These are phyloP conservation scores for Merodon equestris DNA, from an alignment of 2,888 invertebrate species.

Conservation along the genomic window DNA sequence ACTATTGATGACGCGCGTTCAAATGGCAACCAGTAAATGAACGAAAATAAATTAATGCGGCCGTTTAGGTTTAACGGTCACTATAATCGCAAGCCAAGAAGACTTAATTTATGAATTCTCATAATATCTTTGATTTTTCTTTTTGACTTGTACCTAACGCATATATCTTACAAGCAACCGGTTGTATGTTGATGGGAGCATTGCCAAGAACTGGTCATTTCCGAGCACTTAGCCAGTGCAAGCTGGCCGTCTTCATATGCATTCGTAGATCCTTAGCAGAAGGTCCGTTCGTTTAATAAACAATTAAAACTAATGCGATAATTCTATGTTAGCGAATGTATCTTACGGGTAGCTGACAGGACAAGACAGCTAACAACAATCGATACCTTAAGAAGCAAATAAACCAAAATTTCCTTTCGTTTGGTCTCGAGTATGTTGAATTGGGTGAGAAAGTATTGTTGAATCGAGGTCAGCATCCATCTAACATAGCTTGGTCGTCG, in stretches of 20 bases:
- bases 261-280: background rate
- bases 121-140: constrained; percentile 8
- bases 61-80: constrained; percentile 46
- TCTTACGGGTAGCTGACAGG: constrained; percentile 48
- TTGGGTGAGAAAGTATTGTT: constrained; percentile 26
- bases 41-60: constrained; percentile 54
- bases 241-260: too few relatives aligned
- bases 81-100: constrained; percentile 31
- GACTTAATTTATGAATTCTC: constrained; percentile 34
- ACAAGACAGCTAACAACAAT: constrained; percentile 64
- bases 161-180: background rate
- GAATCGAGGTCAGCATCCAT: constrained; percentile 54
- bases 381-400: constrained; percentile 44
- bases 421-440: constrained; percentile 7
- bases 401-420: background rate
- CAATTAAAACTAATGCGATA: constrained; percentile 65
- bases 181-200: constrained; percentile 31
- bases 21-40: background rate
- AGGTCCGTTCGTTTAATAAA: constrained; percentile 54
- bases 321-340: constrained; percentile 57
- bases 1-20: constrained; percentile 25
- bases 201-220: constrained; percentile 55
- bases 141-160: too few relatives aligned
- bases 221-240: background rate
- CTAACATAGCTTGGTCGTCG: background rate